Base-by-base conservation (phyloP, 53 echinoderm and acorn worm species). In the Arbacia lixula region DNA sequence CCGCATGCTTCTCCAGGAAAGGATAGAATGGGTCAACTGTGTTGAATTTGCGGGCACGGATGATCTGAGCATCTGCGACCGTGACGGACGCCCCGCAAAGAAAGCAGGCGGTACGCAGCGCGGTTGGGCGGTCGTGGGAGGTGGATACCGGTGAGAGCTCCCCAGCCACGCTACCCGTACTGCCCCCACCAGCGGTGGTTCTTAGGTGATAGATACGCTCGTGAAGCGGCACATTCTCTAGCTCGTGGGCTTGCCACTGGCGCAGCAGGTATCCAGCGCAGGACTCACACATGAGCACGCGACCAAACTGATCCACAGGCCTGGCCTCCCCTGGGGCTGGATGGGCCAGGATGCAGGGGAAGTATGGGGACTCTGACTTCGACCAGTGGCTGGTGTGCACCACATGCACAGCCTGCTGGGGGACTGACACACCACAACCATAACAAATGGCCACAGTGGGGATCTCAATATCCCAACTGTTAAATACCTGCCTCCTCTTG, bases 341-440 rank as follows among this genome's bases (percentile, higher is more conserved):
- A 64, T 99, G 99, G 49, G 88, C 90, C 9, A 94, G 87, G 33
- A 99, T 92, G 67, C 94, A 94, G 4, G 99, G 99, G 69, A 94
- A 99, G 69, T 94, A 99, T 49, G 99, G 99, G 1, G 94, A 88
- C 72, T 94, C 99, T n/a, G 99, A 94, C 41, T 99, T 99, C 22
- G 94, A 94, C 94, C 94, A 94, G 71, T 99, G 94, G 53, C 99
- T 99, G 22, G 99, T 99, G 87, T 99, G 94, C 12, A 99, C 99
- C 50, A 94, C 88, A 41, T 91, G 86, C 41, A 86, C 86, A 25
- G 92, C 86, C 49, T 92, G 86, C 34, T 89, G 87, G 3, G 87
- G 58, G 31, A 88, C 89, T 11, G 89, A 84, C 25, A 85, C 71
- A 33, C 92, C 91, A 74, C 99, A 99, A 49, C 99, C 90, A 71